Conservation (phyloP, 2,113 vertebrate species). For the Corynorhinus townsendii region DNA sequence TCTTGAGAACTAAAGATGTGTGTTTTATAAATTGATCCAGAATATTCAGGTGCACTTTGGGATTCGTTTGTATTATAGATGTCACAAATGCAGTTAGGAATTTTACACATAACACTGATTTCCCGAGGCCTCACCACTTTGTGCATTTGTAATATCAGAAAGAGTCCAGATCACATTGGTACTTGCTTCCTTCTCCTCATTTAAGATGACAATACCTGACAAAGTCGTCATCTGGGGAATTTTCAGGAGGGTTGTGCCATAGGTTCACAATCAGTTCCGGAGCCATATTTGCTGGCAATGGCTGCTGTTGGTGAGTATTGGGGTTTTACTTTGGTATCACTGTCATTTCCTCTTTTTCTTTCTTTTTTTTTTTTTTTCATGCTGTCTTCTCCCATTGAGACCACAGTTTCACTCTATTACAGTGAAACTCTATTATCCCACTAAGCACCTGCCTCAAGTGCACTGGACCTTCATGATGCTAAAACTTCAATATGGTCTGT, state of each 20-base stretch:
- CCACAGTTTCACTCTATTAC: background rate
- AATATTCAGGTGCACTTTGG: background rate
- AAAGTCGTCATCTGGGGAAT: background rate
- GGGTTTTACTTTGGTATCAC: background rate
- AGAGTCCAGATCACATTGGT: background rate
- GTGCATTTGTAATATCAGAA: background rate
- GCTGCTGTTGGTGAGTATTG: background rate
- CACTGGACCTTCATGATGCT: background rate
- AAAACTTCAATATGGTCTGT: accelerated
- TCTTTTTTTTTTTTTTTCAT: background rate
- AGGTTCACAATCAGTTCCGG: background rate
- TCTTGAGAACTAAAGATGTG: background rate
- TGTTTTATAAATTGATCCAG: background rate
- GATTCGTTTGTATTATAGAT: background rate
- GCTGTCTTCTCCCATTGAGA: background rate
- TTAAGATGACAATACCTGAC: background rate
- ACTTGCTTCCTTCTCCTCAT: background rate
- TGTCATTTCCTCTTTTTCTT: background rate
- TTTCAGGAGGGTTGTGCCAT: background rate
- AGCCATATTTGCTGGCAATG: background rate
- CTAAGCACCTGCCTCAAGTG: background rate
- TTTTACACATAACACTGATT: accelerated
- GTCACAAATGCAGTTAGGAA: background rate
- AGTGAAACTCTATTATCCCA: too few species aligned
- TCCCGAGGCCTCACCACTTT: background rate